phyloP scores from a whole-genome alignment of 2,113 vertebrate genomes.

The Bos javanicus region DNA sequence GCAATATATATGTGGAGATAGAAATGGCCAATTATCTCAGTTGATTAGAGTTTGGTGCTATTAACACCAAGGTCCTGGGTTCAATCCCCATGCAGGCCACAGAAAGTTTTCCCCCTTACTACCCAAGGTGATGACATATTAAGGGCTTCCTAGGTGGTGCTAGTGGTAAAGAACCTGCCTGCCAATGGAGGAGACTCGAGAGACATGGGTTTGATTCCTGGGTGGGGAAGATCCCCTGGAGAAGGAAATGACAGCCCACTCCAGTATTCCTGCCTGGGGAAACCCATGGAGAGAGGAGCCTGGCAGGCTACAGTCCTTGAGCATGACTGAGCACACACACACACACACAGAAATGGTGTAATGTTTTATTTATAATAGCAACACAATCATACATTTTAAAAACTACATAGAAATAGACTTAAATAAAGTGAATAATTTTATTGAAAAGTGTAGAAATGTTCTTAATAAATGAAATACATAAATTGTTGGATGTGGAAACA shows the following conservation, averaged over 20 bases:
- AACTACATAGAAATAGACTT: not conserved
- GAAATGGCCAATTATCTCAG: not conserved
- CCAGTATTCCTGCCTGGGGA: too few species aligned
- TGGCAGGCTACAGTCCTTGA: not conserved
- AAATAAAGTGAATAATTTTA: not conserved
- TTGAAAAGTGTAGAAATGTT: not conserved
- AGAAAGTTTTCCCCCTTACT: not conserved
- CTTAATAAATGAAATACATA: not conserved
- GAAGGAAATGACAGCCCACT: not conserved
- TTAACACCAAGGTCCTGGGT: not conserved
- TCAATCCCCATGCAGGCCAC: rapidly evolving
- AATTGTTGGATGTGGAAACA: not conserved
- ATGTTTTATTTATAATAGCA: not conserved
- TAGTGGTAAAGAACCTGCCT: not conserved
- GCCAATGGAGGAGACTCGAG: not conserved
- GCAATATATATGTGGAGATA: not conserved
- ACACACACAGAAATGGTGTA: not conserved
- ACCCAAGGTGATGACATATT: not conserved
- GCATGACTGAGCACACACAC: too few species aligned
- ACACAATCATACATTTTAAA: not conserved
- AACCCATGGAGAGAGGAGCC: too few species aligned
- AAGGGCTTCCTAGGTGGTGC: not conserved
- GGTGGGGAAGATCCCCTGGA: not conserved
- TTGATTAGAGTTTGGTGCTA: not conserved
- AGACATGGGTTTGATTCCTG: not conserved